Conservation (phyloP, 2,113 vertebrate genomes). For the Xiphias gladius region DNA sequence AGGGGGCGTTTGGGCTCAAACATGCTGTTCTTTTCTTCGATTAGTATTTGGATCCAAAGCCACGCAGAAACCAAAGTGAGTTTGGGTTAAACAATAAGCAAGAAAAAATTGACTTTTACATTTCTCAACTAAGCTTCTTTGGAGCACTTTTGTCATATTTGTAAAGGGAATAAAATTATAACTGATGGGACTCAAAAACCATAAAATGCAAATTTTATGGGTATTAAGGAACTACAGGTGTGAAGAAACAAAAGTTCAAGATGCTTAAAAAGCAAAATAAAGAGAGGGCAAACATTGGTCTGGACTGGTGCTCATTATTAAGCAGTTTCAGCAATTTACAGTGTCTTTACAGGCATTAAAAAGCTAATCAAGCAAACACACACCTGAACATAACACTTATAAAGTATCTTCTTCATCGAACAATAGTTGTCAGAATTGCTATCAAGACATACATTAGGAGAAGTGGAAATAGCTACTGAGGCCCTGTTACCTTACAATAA, state of each 20-base stretch:
- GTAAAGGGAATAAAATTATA: constrained; percentile 18
- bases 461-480: constrained; percentile 15
- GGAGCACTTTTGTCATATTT: constrained; percentile 29
- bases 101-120: constrained; percentile 17
- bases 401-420: constrained; percentile 11
- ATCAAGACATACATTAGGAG: constrained; percentile 25
- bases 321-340: constrained; percentile 10
- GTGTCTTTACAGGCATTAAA: constrained; percentile 18
- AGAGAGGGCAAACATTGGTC: neutral
- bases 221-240: constrained; percentile 1
- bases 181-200: constrained; percentile 1
- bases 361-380: constrained; percentile 14
- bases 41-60: constrained; percentile 54
- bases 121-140: constrained; percentile 35
- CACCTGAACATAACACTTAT: constrained; percentile 2
- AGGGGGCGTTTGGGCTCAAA: constrained; percentile 59
- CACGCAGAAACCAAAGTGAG: constrained; percentile 32
- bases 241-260: neutral
- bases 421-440: constrained; percentile 30
- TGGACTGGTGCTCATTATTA: constrained; percentile 19
- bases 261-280: neutral
- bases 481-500: constrained; percentile 29
- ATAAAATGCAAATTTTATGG: neutral
- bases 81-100: constrained; percentile 37
- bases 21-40: constrained; percentile 70